A percentile compares a stretch with the other conserved stretches of the same genome.
Conservation (phyloP, 2,797 vertebrate genomes). For the Miichthys miiuy region DNA sequence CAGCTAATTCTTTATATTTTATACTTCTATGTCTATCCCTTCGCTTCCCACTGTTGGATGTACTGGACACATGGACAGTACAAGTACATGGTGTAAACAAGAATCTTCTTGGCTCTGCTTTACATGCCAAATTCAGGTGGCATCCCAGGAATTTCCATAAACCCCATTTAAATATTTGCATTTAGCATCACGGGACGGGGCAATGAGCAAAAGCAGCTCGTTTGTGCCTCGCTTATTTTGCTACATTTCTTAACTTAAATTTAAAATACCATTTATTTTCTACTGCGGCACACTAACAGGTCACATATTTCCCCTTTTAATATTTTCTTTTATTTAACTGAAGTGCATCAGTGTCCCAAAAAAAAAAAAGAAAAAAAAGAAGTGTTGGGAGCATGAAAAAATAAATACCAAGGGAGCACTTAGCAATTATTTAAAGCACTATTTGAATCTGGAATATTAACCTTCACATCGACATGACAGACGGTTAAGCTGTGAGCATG, state of each 20-base stretch:
- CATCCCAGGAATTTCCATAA: slow-evolving; percentile 89
- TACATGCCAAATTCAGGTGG: slow-evolving; percentile 87
- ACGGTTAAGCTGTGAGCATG: background rate
- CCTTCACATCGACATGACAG: slow-evolving; percentile 8
- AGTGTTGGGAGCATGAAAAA: background rate
- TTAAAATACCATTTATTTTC: background rate
- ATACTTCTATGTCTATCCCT: slow-evolving; percentile 27
- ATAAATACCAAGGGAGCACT: slow-evolving; percentile 10
- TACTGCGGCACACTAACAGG: background rate
- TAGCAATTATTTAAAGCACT: slow-evolving; percentile 7
- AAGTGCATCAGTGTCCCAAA: slow-evolving; percentile 4
- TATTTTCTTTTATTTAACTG: background rate
- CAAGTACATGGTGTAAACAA: slow-evolving; percentile 64
- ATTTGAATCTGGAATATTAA: slow-evolving; percentile 23
- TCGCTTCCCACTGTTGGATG: slow-evolving; percentile 43
- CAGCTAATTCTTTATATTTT: slow-evolving; percentile 15
- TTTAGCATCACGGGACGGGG: slow-evolving; percentile 71
- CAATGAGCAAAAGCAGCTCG: slow-evolving; percentile 39
- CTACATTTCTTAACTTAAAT: slow-evolving; percentile 5
- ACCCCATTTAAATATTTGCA: slow-evolving; percentile 88
- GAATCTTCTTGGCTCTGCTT: slow-evolving; percentile 79
- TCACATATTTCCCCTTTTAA: background rate
- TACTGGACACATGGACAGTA: slow-evolving; percentile 63
- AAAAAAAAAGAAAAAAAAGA: background rate
- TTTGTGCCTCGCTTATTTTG: slow-evolving; percentile 9